A percentile compares a stretch with the other conserved stretches of the same genome.
phyloP scores from a whole-genome alignment of 1,140 invertebrate genomes.

The Hylaeus anthracinus region DNA sequence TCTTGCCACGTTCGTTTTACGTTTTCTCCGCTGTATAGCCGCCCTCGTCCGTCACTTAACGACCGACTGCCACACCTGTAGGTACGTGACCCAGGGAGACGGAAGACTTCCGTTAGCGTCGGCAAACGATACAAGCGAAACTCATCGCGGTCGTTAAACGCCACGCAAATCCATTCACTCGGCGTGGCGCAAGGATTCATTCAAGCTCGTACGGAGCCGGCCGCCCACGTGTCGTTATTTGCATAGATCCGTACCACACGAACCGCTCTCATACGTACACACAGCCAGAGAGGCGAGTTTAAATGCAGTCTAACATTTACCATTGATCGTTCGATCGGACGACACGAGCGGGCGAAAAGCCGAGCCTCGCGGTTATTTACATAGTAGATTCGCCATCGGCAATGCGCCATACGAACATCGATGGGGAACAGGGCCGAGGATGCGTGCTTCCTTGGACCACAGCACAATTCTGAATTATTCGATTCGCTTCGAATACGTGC shows the following conservation, averaged over 20 bases:
- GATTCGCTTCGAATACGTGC: too few species aligned
- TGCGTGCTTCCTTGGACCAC: background rate
- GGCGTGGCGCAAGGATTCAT: conserved; percentile 70
- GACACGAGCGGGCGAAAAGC: conserved; percentile 50
- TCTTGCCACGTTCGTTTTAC: background rate
- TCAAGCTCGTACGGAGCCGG: conserved; percentile 57
- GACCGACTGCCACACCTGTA: conserved; percentile 59
- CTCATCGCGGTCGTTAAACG: conserved; percentile 61
- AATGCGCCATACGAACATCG: conserved; percentile 28
- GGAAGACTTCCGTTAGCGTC: conserved; percentile 65
- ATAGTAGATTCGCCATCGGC: conserved; percentile 66
- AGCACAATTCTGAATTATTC: too few species aligned
- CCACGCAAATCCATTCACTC: conserved; percentile 67
- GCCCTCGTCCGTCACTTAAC: conserved; percentile 36
- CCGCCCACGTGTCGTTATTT: conserved; percentile 67
- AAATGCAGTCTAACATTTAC: conserved; percentile 46
- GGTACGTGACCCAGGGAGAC: conserved; percentile 39
- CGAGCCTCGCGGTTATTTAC: conserved; percentile 60
- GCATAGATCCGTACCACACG: conserved; percentile 63
- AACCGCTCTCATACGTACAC: conserved; percentile 21
- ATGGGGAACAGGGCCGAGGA: conserved; percentile 20
- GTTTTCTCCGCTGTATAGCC: conserved; percentile 8
- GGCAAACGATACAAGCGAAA: conserved; percentile 49
- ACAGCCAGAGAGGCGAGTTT: conserved; percentile 8
- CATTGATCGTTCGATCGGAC: conserved; percentile 44